Evolutionary conservation across 2,888 invertebrate species (phyloP).

Genomic region (Lasioglossum pauxillum): DNA sequence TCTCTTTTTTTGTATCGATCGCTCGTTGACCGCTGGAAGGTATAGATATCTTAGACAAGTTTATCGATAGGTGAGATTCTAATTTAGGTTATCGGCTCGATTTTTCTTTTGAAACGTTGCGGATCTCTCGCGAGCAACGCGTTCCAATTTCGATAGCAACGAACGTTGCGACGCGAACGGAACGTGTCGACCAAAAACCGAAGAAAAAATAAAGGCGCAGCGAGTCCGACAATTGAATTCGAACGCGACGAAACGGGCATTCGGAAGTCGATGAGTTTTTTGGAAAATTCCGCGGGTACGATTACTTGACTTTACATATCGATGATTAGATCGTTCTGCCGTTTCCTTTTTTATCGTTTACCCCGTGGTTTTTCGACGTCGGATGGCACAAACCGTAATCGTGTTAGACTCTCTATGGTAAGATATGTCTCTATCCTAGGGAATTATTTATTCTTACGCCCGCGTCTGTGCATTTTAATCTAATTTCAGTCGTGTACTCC

Average conservation of each 20-base stretch:
- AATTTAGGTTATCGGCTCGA: conserved; percentile 9
- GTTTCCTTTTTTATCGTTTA: not conserved
- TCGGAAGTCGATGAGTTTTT: not conserved
- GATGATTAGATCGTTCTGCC: not conserved
- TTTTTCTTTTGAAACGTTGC: conserved; percentile 34
- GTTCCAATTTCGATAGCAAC: not conserved
- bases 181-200: not conserved
- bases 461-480: not conserved
- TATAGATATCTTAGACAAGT: not conserved
- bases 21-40: not conserved
- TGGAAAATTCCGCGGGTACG: not conserved
- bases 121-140: not conserved
- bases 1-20: not conserved
- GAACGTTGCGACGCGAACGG: not conserved
- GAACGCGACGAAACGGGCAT: not conserved
- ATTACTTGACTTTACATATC: conserved; percentile 46
- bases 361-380: not conserved
- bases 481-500: not conserved
- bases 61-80: conserved; percentile 11
- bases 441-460: conserved; percentile 38
- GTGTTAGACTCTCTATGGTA: conserved; percentile 1
- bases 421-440: conserved; percentile 5
- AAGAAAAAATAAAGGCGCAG: not conserved
- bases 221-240: not conserved
- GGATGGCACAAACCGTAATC: conserved; percentile 42